Conservation (phyloP, 2,888 invertebrate species). For the Cheilosia vernalis region DNA sequence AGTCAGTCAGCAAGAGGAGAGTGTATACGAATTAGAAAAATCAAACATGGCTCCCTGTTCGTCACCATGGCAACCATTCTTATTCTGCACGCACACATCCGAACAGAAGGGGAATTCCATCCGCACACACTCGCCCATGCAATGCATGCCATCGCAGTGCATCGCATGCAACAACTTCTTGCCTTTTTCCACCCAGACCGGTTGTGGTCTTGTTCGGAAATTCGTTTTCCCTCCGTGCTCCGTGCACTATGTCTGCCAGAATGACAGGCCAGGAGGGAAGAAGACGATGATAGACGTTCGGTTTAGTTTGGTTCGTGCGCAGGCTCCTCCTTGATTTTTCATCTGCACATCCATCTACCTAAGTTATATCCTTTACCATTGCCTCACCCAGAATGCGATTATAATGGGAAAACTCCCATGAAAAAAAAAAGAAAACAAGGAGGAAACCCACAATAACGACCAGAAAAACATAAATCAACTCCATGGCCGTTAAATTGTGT, state of each 20-base stretch:
- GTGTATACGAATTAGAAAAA: slow-evolving; percentile 67
- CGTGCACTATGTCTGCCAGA: slow-evolving; percentile 32
- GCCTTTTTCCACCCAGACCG: slow-evolving; percentile 37
- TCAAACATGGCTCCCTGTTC: slow-evolving; percentile 74
- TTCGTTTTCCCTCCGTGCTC: slow-evolving; percentile 31
- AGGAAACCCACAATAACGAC: slow-evolving; percentile 19
- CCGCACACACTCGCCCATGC: slow-evolving; percentile 1
- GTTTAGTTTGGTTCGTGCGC: slow-evolving; percentile 55
- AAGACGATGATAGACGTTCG: slow-evolving; percentile 44
- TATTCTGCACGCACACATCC: slow-evolving; percentile 54
- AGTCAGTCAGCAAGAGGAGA: slow-evolving; percentile 55
- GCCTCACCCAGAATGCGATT: slow-evolving; percentile 52
- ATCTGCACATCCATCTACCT: slow-evolving; percentile 59
- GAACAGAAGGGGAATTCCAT: slow-evolving; percentile 41
- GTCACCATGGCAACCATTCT: slow-evolving; percentile 74
- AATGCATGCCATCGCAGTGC: slow-evolving; percentile 57
- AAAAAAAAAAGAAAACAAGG: background rate
- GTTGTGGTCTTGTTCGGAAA: slow-evolving; percentile 62
- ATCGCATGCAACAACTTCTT: slow-evolving; percentile 55
- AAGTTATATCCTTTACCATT: slow-evolving; percentile 18
- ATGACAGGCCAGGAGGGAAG: slow-evolving; percentile 25
- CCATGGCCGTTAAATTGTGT: slow-evolving; percentile 62
- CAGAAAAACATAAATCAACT: slow-evolving; percentile 69
- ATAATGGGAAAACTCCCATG: slow-evolving; percentile 52
- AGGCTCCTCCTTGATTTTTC: slow-evolving; percentile 64